Percentiles rank a stretch among this genome's conserved stretches.
phyloP scores from a whole-genome alignment of 2,113 vertebrate species.

The Geococcyx californianus region DNA sequence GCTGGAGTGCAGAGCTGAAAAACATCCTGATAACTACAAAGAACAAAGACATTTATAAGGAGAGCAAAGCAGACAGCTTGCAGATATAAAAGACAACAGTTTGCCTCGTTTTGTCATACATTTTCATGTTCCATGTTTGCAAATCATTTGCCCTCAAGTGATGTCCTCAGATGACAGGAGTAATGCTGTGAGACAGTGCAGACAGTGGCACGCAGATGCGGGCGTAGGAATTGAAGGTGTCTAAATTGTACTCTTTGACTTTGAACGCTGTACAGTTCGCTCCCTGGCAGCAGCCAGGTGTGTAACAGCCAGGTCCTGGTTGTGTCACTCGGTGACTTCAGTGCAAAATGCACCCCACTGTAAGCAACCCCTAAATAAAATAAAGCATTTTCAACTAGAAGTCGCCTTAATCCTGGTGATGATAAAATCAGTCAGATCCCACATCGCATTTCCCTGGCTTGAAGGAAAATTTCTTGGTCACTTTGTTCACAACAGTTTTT shows the following conservation, averaged over 20 bases:
- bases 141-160: background rate
- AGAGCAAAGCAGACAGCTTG: background rate
- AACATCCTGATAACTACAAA: background rate
- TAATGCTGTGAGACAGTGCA: background rate
- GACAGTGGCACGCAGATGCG: background rate
- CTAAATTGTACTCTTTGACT: background rate
- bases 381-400: background rate
- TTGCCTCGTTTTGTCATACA: background rate
- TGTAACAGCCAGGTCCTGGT: background rate
- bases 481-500: background rate
- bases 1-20: background rate
- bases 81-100: background rate
- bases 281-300: accelerated
- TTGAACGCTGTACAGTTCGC: accelerated
- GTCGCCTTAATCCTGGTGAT: background rate
- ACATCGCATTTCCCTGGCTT: background rate
- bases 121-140: background rate
- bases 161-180: background rate
- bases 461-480: accelerated
- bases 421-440: background rate
- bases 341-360: accelerated
- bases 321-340: background rate
- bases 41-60: background rate
- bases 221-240: accelerated
- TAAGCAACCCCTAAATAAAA: background rate